A percentile compares a stretch with the other conserved stretches of the same genome.
Conservation (phyloP, 2,888 invertebrate species). For the Matsumyia berberina region DNA sequence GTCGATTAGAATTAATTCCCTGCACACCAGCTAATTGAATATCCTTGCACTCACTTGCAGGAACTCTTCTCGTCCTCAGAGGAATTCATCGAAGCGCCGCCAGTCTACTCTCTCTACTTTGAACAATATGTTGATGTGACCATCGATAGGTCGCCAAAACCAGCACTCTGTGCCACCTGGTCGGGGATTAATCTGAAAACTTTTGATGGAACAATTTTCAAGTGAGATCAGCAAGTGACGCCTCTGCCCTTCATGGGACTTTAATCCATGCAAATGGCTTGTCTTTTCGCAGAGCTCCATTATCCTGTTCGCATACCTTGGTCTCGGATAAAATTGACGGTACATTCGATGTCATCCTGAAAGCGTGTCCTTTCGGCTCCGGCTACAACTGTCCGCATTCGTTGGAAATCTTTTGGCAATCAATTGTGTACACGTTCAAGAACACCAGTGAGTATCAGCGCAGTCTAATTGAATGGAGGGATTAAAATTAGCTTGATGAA, state of each 20-base stretch:
- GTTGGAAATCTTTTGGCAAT: constrained; percentile 87
- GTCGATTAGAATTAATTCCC: background rate
- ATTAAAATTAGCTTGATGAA: constrained; percentile 24
- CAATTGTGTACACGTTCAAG: constrained; percentile 88
- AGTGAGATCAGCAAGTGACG: constrained; percentile 83
- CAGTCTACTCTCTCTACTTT: constrained; percentile 81
- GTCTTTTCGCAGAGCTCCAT: constrained; percentile 87
- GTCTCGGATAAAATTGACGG: constrained; percentile 89
- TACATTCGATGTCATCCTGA: constrained; percentile 88
- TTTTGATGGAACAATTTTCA: constrained; percentile 92
- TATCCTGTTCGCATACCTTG: constrained; percentile 91
- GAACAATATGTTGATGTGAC: constrained; percentile 80
- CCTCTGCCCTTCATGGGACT: constrained; percentile 16
- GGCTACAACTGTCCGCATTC: constrained; percentile 85
- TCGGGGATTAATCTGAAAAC: constrained; percentile 92
- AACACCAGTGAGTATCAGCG: constrained; percentile 83
- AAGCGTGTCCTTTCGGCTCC: constrained; percentile 86
- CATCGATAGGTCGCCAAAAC: constrained; percentile 85
- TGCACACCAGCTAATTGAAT: background rate
- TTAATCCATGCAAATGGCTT: background rate
- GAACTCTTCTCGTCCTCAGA: constrained; percentile 80
- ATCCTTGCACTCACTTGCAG: constrained; percentile 70
- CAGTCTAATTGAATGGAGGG: background rate
- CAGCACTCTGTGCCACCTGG: constrained; percentile 92
- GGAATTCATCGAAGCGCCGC: constrained; percentile 78